phyloP scores from a whole-genome alignment of 2,797 vertebrate genomes.

The Tokudaia muenninki region DNA sequence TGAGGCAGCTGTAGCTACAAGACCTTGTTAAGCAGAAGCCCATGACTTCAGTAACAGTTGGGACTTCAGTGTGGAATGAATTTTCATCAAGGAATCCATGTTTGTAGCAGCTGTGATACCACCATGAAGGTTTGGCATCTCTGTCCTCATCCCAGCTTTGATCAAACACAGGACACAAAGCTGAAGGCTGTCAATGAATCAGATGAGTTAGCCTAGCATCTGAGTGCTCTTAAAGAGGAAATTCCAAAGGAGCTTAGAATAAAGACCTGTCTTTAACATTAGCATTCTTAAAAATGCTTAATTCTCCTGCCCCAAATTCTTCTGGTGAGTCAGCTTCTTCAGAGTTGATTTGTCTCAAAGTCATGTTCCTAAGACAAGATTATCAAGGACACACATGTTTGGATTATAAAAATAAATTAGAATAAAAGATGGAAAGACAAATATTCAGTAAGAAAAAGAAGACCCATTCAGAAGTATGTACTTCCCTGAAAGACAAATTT shows the following conservation, averaged over 20 bases:
- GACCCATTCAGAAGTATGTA: background rate
- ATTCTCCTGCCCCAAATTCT: background rate
- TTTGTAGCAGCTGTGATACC: background rate
- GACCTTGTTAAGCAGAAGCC: background rate
- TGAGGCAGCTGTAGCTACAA: background rate
- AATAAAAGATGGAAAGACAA: background rate
- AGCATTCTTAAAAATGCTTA: background rate
- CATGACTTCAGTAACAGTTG: background rate
- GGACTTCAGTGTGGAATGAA: background rate
- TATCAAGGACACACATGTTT: background rate
- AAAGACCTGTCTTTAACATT: background rate
- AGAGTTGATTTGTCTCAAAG: background rate
- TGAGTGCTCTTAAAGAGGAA: background rate
- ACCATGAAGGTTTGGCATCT: background rate
- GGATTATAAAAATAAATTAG: background rate
- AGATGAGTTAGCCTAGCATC: background rate
- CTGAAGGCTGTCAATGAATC: background rate
- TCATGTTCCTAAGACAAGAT: background rate
- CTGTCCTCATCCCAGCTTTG: background rate
- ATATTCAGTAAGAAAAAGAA: background rate
- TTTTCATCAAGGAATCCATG: background rate
- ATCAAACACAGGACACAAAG: background rate
- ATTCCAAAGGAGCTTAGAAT: background rate
- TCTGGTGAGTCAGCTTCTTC: background rate
- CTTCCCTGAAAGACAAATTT: background rate